Conservation (phyloP, 2,888 invertebrate genomes). For the Cantharis flavilabris region DNA sequence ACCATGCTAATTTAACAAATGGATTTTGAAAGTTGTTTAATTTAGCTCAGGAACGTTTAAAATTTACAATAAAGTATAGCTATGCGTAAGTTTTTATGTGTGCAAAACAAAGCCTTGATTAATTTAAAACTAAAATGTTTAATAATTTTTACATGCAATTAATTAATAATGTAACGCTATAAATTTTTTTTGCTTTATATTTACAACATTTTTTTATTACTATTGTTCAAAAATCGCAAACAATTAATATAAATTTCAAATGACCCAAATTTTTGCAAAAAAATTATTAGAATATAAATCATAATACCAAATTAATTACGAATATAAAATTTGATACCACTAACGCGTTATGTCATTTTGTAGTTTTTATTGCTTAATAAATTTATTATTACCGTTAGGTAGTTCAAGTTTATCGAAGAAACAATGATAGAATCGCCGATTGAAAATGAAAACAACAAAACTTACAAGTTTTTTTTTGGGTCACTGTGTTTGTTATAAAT, state of each 20-base stretch:
- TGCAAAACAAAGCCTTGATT: background rate
- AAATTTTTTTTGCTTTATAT: background rate
- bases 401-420: background rate
- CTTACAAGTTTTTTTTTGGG: background rate
- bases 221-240: background rate
- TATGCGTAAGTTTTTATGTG: background rate
- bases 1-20: conserved; percentile 7
- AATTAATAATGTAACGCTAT: background rate
- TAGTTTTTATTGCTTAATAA: background rate
- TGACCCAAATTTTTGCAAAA: background rate
- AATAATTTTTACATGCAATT: background rate
- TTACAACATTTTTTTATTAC: background rate
- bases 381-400: background rate
- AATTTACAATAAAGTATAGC: background rate
- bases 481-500: background rate
- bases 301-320: background rate
- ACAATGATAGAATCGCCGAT: background rate
- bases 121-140: conserved; percentile 1
- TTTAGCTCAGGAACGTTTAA: conserved; percentile 1
- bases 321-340: background rate
- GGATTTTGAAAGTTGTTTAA: conserved; percentile 12
- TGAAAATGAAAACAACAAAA: background rate
- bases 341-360: background rate
- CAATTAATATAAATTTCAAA: background rate
- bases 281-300: background rate